A percentile compares a stretch with the other conserved stretches of the same genome.
These are phyloP conservation scores for Lateolabrax maculatus DNA, from an alignment of 2,797 vertebrate species.

Conservation along the genomic window DNA sequence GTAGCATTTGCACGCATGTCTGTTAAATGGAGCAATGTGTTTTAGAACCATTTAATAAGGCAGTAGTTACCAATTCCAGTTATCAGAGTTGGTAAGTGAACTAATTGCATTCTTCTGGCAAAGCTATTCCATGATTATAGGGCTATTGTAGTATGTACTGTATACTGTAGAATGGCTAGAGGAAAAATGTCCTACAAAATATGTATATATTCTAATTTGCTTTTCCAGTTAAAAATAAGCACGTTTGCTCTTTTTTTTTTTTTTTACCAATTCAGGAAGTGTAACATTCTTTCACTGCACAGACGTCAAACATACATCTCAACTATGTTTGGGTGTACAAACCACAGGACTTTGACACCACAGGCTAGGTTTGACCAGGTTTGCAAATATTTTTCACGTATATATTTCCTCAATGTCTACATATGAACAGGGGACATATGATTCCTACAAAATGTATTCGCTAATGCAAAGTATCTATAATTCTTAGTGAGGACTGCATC, in stretches of 20 bases:
- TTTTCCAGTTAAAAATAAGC: not conserved
- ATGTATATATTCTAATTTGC: not conserved
- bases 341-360: not conserved
- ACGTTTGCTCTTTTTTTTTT: not conserved
- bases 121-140: not conserved
- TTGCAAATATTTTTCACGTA: not conserved
- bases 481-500: not conserved
- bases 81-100: not conserved
- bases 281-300: not conserved
- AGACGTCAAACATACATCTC: too few species aligned
- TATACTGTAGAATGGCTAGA: not conserved
- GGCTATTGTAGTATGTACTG: not conserved
- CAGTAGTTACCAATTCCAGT: not conserved
- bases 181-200: not conserved
- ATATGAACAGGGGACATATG: not conserved
- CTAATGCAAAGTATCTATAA: not conserved
- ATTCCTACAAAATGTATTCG: not conserved
- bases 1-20: not conserved
- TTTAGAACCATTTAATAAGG: not conserved
- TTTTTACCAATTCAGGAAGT: not conserved
- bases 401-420: not conserved
- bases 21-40: constrained; percentile 22
- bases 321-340: not conserved
- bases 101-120: not conserved
- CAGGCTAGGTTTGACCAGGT: not conserved